These are phyloP conservation scores for Synergus gifuensis DNA, from an alignment of 2,888 invertebrate genomes.

Conservation along the genomic window DNA sequence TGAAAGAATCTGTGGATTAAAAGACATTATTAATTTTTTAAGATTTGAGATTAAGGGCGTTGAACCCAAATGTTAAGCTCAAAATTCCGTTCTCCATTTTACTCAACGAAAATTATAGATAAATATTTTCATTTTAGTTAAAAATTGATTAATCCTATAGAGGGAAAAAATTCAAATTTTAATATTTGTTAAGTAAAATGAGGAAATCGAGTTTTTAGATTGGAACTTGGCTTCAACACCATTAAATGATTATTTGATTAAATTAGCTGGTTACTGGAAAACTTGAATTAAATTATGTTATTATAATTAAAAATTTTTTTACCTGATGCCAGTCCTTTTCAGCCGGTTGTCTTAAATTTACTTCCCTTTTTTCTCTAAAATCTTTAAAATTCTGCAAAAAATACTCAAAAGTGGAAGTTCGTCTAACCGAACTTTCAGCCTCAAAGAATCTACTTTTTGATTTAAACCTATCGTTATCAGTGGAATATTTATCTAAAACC, in stretches of 20 bases:
- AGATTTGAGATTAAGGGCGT: not conserved
- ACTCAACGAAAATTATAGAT: too few relatives aligned
- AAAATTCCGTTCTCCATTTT: too few relatives aligned
- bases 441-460: not conserved
- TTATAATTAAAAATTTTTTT: not conserved
- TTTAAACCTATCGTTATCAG: slow-evolving; percentile 36
- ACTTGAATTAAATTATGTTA: too few relatives aligned
- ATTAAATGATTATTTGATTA: too few relatives aligned
- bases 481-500: slow-evolving; percentile 40
- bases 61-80: too few relatives aligned
- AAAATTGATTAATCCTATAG: too few relatives aligned
- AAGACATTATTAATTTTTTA: not conserved
- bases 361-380: slow-evolving; percentile 27
- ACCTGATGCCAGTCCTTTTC: slow-evolving; percentile 39
- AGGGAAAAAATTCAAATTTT: too few relatives aligned
- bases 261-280: too few relatives aligned
- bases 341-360: slow-evolving; percentile 7
- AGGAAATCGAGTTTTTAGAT: too few relatives aligned
- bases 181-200: too few relatives aligned
- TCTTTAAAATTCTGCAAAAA: slow-evolving; percentile 11
- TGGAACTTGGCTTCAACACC: too few relatives aligned
- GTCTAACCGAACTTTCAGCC: not conserved
- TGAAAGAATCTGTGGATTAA: slow-evolving; percentile 19
- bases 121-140: too few relatives aligned
- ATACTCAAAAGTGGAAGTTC: slow-evolving; percentile 18